Conservation (phyloP, 1,140 invertebrate species). For the Eumeta japonica region DNA sequence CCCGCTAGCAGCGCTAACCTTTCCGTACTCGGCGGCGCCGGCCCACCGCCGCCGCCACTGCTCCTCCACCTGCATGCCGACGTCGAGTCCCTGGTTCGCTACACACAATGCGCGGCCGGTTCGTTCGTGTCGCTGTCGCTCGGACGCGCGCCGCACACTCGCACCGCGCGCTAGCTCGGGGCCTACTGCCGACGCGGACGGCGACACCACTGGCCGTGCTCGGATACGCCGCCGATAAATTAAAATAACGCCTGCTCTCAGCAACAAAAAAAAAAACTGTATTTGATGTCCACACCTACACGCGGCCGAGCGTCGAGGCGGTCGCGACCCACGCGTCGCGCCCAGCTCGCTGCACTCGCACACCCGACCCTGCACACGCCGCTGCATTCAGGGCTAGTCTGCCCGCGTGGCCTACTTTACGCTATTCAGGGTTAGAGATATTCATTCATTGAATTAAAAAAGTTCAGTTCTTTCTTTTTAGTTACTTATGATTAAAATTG, state of each 20-base stretch:
- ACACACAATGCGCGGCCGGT: constrained; percentile 33
- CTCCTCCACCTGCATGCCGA: constrained; percentile 45
- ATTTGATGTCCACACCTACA: constrained; percentile 49
- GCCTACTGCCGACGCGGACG: constrained; percentile 27
- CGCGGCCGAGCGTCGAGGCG: constrained; percentile 28
- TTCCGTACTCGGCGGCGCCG: constrained; percentile 51
- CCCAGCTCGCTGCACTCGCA: no score
- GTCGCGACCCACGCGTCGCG: constrained; percentile 28
- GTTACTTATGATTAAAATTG: no score
- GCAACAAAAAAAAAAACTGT: constrained; percentile 43
- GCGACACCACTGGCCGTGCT: constrained; percentile 1
- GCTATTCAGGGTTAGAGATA: no score
- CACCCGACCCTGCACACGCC: no score
- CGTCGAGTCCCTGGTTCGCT: constrained; percentile 24
- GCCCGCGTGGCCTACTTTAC: no score
- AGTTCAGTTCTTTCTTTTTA: no score
- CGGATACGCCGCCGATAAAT: no score
- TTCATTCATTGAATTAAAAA: no score
- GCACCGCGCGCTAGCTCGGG: constrained; percentile 29
- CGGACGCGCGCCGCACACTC: constrained; percentile 23
- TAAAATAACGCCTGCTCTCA: constrained; percentile 39
- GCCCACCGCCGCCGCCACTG: constrained; percentile 52
- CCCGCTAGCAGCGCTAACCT: constrained; percentile 27
- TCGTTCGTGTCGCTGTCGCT: constrained; percentile 16
- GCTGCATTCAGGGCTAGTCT: no score